phyloP scores from a whole-genome alignment of 2,797 vertebrate species.

The Petrocephalus sullivani region DNA sequence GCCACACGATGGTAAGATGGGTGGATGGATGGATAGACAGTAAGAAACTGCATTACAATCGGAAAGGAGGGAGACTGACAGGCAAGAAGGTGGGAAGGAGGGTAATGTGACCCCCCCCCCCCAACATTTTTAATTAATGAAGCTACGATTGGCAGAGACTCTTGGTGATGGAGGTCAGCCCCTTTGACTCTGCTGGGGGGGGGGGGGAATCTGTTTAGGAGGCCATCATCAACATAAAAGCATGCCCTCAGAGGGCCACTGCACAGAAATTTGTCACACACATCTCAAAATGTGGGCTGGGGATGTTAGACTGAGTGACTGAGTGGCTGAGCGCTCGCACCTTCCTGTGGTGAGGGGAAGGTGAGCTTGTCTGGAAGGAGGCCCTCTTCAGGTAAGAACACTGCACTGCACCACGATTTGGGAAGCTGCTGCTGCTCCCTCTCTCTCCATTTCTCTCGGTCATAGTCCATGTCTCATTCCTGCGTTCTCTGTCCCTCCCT shows the following conservation, averaged over 20 bases:
- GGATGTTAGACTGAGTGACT: no score
- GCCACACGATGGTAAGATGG: neutral
- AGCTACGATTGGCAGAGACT: slow-evolving; percentile 6
- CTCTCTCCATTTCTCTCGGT: neutral
- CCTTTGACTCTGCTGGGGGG: neutral
- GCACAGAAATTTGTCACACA: neutral
- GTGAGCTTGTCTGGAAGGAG: neutral
- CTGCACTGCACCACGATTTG: no score
- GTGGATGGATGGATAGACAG: no score
- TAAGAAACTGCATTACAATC: neutral
- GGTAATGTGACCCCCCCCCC: neutral
- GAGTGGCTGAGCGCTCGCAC: neutral
- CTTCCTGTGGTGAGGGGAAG: neutral
- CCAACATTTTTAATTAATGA: slow-evolving; percentile 2
- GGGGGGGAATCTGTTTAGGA: neutral
- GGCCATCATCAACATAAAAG: neutral
- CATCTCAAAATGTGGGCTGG: neutral
- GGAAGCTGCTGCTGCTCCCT: neutral
- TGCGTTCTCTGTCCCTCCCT: neutral
- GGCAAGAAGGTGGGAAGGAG: neutral
- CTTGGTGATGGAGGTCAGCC: neutral
- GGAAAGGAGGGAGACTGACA: neutral
- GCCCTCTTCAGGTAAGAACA: neutral
- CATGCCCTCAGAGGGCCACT: neutral
- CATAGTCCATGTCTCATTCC: neutral